Conservation (phyloP, 2,113 vertebrate genomes). For the Terrapene triunguis region DNA sequence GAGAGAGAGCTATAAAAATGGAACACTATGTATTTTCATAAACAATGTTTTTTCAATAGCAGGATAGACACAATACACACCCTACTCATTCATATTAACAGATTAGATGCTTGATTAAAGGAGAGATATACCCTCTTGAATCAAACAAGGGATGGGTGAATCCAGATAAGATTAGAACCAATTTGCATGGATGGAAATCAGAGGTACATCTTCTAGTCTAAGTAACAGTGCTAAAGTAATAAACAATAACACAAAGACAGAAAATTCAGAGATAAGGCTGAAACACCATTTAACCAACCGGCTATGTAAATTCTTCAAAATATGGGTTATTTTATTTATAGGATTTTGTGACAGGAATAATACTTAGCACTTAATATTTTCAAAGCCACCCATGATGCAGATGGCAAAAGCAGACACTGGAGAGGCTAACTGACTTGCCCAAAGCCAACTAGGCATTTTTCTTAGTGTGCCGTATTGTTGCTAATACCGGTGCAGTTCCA, state of each 20-base stretch:
- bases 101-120: conserved; percentile 25
- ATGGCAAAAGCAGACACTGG: neutral
- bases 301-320: neutral
- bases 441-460: fast-evolving
- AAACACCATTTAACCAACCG: neutral
- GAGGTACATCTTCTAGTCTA: neutral
- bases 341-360: neutral
- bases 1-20: conserved; percentile 22
- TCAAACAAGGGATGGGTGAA: conserved; percentile 13
- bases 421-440: neutral
- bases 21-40: conserved; percentile 36
- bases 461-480: fast-evolving
- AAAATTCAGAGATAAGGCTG: neutral
- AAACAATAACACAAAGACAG: neutral
- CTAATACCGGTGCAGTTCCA: neutral
- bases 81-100: neutral
- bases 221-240: neutral
- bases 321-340: neutral
- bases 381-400: neutral
- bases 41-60: conserved; percentile 48
- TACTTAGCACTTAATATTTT: neutral
- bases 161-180: neutral
- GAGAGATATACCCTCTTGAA: neutral
- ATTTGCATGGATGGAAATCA: neutral
- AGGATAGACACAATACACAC: conserved; percentile 53